Percentiles rank a stretch among this genome's conserved stretches.
Conservation (phyloP, 2,113 vertebrate species). For the Paradisaea rubra region DNA sequence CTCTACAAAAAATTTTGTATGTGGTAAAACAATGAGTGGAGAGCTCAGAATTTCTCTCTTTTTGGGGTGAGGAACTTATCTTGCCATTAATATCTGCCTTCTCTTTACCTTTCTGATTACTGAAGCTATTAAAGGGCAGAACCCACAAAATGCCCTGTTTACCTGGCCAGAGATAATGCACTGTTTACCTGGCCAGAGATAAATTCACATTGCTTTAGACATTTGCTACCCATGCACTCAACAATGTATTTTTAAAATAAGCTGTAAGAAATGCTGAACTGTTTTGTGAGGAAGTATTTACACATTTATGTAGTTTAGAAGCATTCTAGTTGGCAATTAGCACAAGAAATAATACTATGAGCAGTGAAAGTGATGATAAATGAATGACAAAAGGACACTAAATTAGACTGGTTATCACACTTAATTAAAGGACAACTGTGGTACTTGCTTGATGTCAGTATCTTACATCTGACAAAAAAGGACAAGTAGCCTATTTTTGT, state of each 20-base stretch:
- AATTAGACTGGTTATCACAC: slow-evolving; percentile 53
- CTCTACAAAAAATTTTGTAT: background rate
- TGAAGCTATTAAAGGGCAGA: background rate
- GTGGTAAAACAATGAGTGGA: background rate
- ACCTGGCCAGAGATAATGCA: background rate
- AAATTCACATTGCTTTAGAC: background rate
- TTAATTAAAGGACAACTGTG: slow-evolving; percentile 49
- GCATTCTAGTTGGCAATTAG: slow-evolving; percentile 40
- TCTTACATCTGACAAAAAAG: slow-evolving; percentile 34
- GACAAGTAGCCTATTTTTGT: slow-evolving; percentile 23
- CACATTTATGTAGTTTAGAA: slow-evolving; percentile 16
- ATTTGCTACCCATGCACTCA: background rate
- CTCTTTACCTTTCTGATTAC: background rate
- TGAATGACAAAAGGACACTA: slow-evolving; percentile 41
- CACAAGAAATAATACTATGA: slow-evolving; percentile 25
- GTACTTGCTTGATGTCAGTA: slow-evolving; percentile 27
- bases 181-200: background rate
- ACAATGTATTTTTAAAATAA: background rate
- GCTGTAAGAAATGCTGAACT: background rate
- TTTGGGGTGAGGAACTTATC: background rate
- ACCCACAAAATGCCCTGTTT: background rate
- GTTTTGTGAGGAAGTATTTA: slow-evolving; percentile 43
- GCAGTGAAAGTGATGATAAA: slow-evolving; percentile 50
- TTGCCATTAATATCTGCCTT: background rate
- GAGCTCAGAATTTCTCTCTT: background rate